Conservation (phyloP, 2,797 vertebrate species). For the Mustela erminea region DNA sequence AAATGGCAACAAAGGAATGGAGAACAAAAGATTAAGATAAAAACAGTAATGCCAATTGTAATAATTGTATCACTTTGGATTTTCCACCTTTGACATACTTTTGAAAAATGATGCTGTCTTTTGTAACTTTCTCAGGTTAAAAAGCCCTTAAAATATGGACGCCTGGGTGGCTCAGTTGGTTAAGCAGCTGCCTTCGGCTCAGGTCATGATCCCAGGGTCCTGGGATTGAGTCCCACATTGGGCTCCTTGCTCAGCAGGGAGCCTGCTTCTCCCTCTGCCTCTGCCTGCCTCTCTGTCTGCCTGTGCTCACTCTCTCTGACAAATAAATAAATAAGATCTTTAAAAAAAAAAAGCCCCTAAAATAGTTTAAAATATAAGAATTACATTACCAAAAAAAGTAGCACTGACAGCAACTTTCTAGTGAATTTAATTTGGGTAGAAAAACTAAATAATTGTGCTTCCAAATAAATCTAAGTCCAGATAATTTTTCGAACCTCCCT, state of each 20-base stretch:
- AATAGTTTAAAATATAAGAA: background rate
- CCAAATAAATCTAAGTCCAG: background rate
- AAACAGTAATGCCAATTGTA: constrained; percentile 47
- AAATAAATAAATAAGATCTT: too few relatives aligned
- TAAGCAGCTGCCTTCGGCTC: too few relatives aligned
- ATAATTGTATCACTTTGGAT: constrained; percentile 53
- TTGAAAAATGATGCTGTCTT: background rate
- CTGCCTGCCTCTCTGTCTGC: too few relatives aligned
- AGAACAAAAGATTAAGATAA: constrained; percentile 60
- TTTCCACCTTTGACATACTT: background rate
- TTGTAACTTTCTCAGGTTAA: background rate
- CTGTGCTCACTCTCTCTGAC: too few relatives aligned
- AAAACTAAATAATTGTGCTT: background rate
- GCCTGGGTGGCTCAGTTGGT: too few relatives aligned
- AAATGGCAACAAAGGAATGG: constrained; percentile 19
- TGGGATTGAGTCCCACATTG: too few relatives aligned
- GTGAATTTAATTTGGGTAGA: constrained; percentile 8
- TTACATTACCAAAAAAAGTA: background rate
- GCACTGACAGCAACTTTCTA: background rate
- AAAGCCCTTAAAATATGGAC: background rate
- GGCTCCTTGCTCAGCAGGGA: too few relatives aligned
- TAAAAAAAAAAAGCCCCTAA: background rate
- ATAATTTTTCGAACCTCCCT: background rate
- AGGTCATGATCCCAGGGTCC: too few relatives aligned
- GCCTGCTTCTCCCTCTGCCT: too few relatives aligned